These are phyloP conservation scores for Pyrgus malvae DNA, from an alignment of 2,888 invertebrate genomes.

Conservation along the genomic window DNA sequence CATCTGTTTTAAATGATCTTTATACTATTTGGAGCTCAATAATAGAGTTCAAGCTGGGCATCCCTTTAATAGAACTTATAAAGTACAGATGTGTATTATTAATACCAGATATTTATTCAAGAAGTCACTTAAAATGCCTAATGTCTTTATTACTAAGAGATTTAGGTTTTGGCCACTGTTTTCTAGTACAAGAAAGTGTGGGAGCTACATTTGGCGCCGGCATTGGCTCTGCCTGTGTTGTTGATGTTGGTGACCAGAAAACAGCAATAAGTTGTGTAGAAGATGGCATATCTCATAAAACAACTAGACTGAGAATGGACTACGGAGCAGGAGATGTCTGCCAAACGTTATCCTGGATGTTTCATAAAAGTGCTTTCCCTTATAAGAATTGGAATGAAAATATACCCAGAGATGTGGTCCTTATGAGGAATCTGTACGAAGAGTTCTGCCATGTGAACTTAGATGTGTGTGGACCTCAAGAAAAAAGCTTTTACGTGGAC, in stretches of 20 bases:
- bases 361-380: slow-evolving; percentile 95
- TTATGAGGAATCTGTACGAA: slow-evolving; percentile 93
- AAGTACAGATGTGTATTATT: slow-evolving; percentile 93
- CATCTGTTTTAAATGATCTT: slow-evolving; percentile 91
- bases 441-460: slow-evolving; percentile 95
- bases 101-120: slow-evolving; percentile 94
- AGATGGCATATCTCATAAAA: slow-evolving; percentile 95
- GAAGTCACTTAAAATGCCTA: slow-evolving; percentile 91
- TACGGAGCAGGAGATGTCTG: slow-evolving; percentile 96
- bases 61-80: slow-evolving; percentile 85
- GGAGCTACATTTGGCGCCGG: slow-evolving; percentile 78
- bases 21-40: slow-evolving; percentile 94
- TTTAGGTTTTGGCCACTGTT: slow-evolving; percentile 93
- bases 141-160: slow-evolving; percentile 89
- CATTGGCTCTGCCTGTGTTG: slow-evolving; percentile 91
- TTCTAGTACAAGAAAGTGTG: slow-evolving; percentile 88
- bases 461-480: slow-evolving; percentile 93
- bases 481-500: slow-evolving; percentile 88
- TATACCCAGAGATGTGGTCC: slow-evolving; percentile 88
- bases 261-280: slow-evolving; percentile 98
- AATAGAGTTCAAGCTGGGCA: slow-evolving; percentile 88
- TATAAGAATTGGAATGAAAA: slow-evolving; percentile 90
- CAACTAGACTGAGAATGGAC: slow-evolving; percentile 91
- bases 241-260: slow-evolving; percentile 97
- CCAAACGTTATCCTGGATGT: slow-evolving; percentile 92